phyloP scores from a whole-genome alignment of 2,113 vertebrate species.

The Passer domesticus region DNA sequence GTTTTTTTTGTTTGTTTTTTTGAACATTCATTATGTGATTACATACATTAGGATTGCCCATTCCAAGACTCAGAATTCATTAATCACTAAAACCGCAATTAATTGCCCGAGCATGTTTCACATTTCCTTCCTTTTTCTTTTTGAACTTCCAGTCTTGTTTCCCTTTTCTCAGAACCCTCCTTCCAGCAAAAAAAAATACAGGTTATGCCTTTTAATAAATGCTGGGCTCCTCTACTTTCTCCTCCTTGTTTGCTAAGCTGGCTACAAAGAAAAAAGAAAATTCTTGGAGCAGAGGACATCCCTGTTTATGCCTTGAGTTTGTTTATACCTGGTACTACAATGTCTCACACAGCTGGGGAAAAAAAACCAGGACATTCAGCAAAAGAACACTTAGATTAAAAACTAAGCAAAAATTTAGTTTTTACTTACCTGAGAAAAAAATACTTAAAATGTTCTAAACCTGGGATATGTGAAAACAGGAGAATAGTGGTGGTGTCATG shows the following conservation, averaged over 20 bases:
- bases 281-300: not conserved
- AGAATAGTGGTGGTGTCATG: not conserved
- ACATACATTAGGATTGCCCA: not conserved
- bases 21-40: not conserved
- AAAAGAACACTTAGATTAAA: not conserved
- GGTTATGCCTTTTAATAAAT: not conserved
- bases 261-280: not conserved
- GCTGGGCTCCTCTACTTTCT: not conserved
- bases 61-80: not conserved
- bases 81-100: not conserved
- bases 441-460: not conserved
- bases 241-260: not conserved
- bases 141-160: not conserved
- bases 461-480: fast-evolving
- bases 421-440: not conserved
- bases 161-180: not conserved
- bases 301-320: not conserved
- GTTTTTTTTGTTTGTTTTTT: not conserved
- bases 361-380: not conserved
- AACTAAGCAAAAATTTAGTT: not conserved
- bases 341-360: not conserved
- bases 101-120: not conserved
- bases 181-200: not conserved
- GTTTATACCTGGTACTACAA: not conserved
- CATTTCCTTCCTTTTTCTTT: not conserved